Percentiles rank a stretch among this genome's conserved stretches.
Evolutionary conservation across 2,797 vertebrate genomes (phyloP).

Genomic region (Oreortyx pictus): DNA sequence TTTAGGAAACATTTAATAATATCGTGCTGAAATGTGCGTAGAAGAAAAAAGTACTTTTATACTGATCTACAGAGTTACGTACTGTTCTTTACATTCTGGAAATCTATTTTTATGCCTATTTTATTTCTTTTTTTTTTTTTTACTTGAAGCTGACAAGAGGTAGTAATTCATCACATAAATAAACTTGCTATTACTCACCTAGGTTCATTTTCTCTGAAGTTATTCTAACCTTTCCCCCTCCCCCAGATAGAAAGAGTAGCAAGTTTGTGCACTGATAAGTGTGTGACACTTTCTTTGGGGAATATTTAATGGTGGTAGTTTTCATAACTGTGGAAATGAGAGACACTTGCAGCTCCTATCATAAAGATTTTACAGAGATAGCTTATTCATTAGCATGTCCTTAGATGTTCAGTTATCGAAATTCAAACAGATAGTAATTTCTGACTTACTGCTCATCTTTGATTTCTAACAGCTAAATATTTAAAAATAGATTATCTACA

Average conservation of each 20-base stretch:
- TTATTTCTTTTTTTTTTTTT: not conserved
- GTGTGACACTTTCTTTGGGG: not conserved
- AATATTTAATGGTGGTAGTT: constrained; percentile 25
- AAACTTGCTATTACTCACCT: not conserved
- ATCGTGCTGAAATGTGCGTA: not conserved
- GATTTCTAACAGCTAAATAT: constrained; percentile 51
- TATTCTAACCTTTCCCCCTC: not conserved
- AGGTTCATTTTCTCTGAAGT: not conserved
- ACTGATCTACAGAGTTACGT: not conserved
- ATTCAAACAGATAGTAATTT: constrained; percentile 26
- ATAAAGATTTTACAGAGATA: not conserved
- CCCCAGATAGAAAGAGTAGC: not conserved
- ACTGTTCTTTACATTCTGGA: not conserved
- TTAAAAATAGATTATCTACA: not conserved
- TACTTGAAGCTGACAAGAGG: not conserved
- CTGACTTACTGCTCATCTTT: not conserved
- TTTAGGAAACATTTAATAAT: not conserved
- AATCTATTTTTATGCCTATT: not conserved
- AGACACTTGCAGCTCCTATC: not conserved
- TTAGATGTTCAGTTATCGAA: not conserved
- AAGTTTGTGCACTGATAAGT: not conserved
- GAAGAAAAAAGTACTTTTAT: not conserved
- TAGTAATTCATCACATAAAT: not conserved
- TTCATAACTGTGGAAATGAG: constrained; percentile 9
- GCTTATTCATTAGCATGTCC: not conserved